phyloP scores from a whole-genome alignment of 64 coral and sea anemone genomes.

The Pocillopora verrucosa region DNA sequence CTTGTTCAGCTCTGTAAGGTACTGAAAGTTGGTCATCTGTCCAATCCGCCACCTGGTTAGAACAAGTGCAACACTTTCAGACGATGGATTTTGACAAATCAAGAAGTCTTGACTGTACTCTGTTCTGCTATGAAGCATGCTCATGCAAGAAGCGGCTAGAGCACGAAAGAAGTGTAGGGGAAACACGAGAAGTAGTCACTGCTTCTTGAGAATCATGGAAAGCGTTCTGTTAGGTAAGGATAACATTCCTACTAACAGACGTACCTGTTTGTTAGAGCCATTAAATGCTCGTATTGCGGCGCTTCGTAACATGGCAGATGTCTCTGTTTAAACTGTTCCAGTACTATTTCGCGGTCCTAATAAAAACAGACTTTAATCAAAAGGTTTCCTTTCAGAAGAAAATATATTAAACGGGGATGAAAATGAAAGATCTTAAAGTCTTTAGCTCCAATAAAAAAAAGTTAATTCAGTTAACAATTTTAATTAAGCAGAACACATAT shows the following conservation, averaged over 20 bases:
- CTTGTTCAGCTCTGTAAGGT: constrained; percentile 94
- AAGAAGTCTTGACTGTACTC: not conserved
- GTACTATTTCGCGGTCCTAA: constrained; percentile 79
- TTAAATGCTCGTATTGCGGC: constrained; percentile 64
- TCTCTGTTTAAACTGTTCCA: constrained; percentile 68
- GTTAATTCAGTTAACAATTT: too few relatives aligned
- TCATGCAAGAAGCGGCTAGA: too few relatives aligned
- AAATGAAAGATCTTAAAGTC: not conserved
- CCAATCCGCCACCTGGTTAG: constrained; percentile 72
- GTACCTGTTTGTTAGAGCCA: constrained; percentile 67
- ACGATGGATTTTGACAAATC: not conserved
- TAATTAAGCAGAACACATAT: too few relatives aligned
- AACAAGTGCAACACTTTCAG: not conserved
- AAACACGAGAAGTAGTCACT: too few relatives aligned
- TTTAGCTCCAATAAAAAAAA: too few relatives aligned
- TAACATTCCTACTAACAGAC: not conserved
- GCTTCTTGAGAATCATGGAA: too few relatives aligned
- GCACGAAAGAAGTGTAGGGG: too few relatives aligned
- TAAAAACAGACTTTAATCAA: not conserved
- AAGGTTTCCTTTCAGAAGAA: not conserved
- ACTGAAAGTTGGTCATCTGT: constrained; percentile 88
- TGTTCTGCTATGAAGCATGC: too few relatives aligned
- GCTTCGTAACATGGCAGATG: constrained; percentile 70
- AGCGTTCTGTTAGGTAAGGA: too few relatives aligned
- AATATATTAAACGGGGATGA: not conserved